Base-by-base conservation (phyloP, 1,140 invertebrate genomes). In the Drosophila aff. region DNA sequence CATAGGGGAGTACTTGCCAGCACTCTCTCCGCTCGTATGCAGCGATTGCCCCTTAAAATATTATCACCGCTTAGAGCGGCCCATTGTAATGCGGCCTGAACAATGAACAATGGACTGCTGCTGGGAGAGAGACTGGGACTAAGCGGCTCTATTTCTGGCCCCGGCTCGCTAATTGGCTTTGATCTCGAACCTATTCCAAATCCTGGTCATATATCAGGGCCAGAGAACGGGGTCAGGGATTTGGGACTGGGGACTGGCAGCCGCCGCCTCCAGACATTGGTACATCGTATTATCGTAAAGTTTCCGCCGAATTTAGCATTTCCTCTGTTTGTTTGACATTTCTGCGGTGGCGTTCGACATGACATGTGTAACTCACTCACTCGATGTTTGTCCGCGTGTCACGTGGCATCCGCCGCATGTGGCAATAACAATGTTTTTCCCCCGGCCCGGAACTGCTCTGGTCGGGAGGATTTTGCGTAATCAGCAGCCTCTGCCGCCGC, bases 331-430 rank as follows among this genome's bases (percentile, higher is more conserved):
- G 68, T 90, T 82, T 90, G 85, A 82, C 81, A 84, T 82, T 85
- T 64, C 55, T 78, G 65, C 64, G 80, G 76, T 49, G 44, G 52
- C 23, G 21, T 47, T 26, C 69, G 49, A 40, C 75, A 73, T 71
- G 66, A 76, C 81, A 66, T 60, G 58, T 85, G 64, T 69, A 60
- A 63, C 82, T 76, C 75, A 63, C 82, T 76, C 75, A 63, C 74
- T 74, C 68, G 74, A 79, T 86, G 85, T 90, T 90, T 84, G 89
- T 84, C 78, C 63, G 64, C 53, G 33, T 90, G 86, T 90, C 85
- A 90, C 85, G 85, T 90, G 85, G 85, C 72, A 82, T 82, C 75
- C 81, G 85, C 74, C 85, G 81, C 78, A 90, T 90, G 84, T 90
- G 85, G 68, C 69, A 75, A 69, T 59, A 76, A 76, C 57, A 76